Percentiles rank a stretch among this genome's conserved stretches.
phyloP scores from a whole-genome alignment of 2,888 invertebrate species.

The Hartigia nigra region DNA sequence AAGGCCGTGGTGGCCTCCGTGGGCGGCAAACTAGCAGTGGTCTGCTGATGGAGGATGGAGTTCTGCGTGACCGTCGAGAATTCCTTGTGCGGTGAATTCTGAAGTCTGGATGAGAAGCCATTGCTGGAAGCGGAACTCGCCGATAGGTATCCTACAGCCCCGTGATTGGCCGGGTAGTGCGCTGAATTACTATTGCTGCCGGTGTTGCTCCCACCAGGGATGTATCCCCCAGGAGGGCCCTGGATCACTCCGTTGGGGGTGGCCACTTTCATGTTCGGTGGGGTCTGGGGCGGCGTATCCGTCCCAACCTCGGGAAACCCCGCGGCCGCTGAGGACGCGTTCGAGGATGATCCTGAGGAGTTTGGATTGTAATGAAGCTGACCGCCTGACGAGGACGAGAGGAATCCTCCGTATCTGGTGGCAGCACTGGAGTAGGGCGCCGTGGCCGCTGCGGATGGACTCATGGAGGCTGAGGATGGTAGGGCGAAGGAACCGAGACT shows the following conservation, averaged over 20 bases:
- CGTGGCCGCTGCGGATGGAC: slow-evolving; percentile 63
- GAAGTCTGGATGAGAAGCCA: slow-evolving; percentile 68
- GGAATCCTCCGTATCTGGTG: slow-evolving; percentile 65
- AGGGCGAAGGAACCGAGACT: slow-evolving; percentile 56
- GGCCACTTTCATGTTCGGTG: slow-evolving; percentile 92
- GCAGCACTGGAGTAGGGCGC: slow-evolving; percentile 64
- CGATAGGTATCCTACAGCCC: slow-evolving; percentile 65
- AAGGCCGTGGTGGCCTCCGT: slow-evolving; percentile 74
- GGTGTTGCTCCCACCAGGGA: slow-evolving; percentile 72
- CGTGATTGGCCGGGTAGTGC: slow-evolving; percentile 50
- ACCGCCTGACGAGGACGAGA: slow-evolving; percentile 59
- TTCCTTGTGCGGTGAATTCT: slow-evolving; percentile 65
- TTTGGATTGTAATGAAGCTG: slow-evolving; percentile 62
- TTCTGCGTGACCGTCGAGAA: slow-evolving; percentile 58
- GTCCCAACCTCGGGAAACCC: slow-evolving; percentile 88
- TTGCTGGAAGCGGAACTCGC: slow-evolving; percentile 71
- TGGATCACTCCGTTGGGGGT: slow-evolving; percentile 69
- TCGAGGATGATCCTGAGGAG: slow-evolving; percentile 57
- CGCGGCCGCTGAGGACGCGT: slow-evolving; percentile 77
- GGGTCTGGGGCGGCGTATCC: slow-evolving; percentile 94
- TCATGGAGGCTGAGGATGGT: slow-evolving; percentile 62
- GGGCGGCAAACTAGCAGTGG: slow-evolving; percentile 60
- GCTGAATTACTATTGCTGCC: slow-evolving; percentile 45
- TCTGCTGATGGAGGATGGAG: slow-evolving; percentile 61
- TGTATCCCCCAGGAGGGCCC: slow-evolving; percentile 73